Conservation (phyloP, 37 sponge, comb jelly and placozoan species). For the Spongilla lacustris region DNA sequence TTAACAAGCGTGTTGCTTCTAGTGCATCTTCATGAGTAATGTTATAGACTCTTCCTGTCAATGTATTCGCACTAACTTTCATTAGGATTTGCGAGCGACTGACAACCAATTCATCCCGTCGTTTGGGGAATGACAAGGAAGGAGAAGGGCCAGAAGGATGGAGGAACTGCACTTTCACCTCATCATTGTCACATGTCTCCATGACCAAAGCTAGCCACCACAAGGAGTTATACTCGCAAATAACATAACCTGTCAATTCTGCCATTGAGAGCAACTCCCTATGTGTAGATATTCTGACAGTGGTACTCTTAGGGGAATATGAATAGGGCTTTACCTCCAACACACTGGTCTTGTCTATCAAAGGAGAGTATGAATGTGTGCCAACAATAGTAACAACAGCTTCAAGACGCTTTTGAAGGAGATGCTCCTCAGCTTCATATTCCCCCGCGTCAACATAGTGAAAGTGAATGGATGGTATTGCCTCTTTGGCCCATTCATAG, state of each 20-base stretch:
- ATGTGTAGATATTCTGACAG: slow-evolving; percentile 9
- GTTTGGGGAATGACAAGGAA: slow-evolving; percentile 20
- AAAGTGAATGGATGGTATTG: slow-evolving; percentile 10
- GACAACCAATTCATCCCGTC: slow-evolving; percentile 3
- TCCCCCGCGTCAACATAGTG: slow-evolving; percentile 12
- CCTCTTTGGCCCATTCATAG: slow-evolving; percentile 43
- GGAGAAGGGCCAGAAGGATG: slow-evolving; percentile 52
- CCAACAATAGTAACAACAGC: slow-evolving; percentile 30
- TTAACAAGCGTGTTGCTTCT: too few relatives aligned
- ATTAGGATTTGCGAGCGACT: slow-evolving; percentile 10
- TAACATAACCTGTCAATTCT: slow-evolving; percentile 31
- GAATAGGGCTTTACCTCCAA: slow-evolving; percentile 17
- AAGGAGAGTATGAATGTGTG: slow-evolving; percentile 26
- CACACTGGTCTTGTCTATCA: slow-evolving; percentile 5
- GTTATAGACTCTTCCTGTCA: slow-evolving; percentile 6
- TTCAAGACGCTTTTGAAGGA: slow-evolving; percentile 14
- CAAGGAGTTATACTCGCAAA: slow-evolving; percentile 11
- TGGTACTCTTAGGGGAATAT: neutral
- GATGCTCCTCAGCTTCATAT: slow-evolving; percentile 11
- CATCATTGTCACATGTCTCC: neutral
- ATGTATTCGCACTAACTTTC: slow-evolving; percentile 14
- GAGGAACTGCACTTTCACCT: slow-evolving; percentile 43
- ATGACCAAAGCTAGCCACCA: slow-evolving; percentile 62
- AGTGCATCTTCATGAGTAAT: too few relatives aligned
- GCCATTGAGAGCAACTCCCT: slow-evolving; percentile 8